Evolutionary conservation across 2,113 vertebrate genomes (phyloP).

Genomic region (Atherinomorus stipes): DNA sequence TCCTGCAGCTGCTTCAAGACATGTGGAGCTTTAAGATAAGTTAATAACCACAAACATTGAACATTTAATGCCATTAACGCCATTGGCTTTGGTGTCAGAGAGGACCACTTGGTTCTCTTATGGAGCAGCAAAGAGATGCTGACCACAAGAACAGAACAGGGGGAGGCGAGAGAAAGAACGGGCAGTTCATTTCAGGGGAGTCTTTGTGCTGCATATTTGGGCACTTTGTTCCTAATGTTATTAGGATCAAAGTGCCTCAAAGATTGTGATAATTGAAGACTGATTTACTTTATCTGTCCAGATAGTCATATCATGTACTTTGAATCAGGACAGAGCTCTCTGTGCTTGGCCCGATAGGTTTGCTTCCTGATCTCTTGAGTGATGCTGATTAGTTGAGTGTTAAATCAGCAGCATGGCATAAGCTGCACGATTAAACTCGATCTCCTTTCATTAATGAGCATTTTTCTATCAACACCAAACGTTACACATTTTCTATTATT

Average conservation of each 20-base stretch:
- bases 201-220: not conserved
- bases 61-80: not conserved
- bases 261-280: slow-evolving; percentile 11
- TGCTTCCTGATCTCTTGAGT: slow-evolving; percentile 2
- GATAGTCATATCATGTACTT: slow-evolving; percentile 14
- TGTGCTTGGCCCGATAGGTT: slow-evolving; percentile 2
- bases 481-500: not conserved
- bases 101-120: not conserved
- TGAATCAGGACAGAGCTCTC: slow-evolving; percentile 8
- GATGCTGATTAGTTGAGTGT: not conserved
- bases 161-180: slow-evolving; percentile 8
- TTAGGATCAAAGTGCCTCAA: not conserved
- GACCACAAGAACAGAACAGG: not conserved
- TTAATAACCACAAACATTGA: not conserved
- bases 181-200: slow-evolving; percentile 8
- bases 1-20: not conserved
- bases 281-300: slow-evolving; percentile 17
- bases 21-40: not conserved
- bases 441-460: slow-evolving; percentile 30
- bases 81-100: not conserved
- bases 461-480: slow-evolving; percentile 5
- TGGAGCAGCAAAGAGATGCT: not conserved
- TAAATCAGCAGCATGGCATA: slow-evolving; percentile 18
- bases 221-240: slow-evolving; percentile 6
- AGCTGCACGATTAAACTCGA: slow-evolving; percentile 15